Evolutionary conservation across 2,113 vertebrate genomes (phyloP), one percentile per base, ranked within the genome.

Genomic region (Edolisoma coerulescens): DNA sequence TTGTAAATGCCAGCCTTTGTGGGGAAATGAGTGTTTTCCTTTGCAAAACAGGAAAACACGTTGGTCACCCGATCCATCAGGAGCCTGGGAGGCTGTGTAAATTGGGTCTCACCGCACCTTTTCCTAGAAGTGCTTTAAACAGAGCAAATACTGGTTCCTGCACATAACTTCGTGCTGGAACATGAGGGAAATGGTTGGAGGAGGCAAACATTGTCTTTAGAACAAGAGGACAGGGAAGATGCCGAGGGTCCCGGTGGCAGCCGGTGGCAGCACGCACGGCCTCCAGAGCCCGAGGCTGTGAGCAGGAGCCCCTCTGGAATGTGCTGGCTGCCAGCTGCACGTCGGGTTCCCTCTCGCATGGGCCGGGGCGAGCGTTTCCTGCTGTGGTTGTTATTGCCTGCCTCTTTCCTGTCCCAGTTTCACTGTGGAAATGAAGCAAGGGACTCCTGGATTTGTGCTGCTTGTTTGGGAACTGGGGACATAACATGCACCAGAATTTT

Each of bases 1-100:
- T 79, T 95, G 88, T 95, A 69, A 93, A 80, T 85, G 54, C 59
- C 71, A 93, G 56, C 85, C 63, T 93, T 93, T 70, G 87, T 67
- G 21, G 82, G 90, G 90, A 94, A 96, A 93, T 87, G 71, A 90
- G 70, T 90, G 82, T 91, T 95, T 95, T 91, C 84, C 87, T 93
- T 80, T 92, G 75, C 47, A 71, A 85, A 90, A 93, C 82, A 94
- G 78, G 87, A 93, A 84, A 61, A 41, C 22, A 2, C 2, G 0
- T 49, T 68, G 76, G 60, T 78, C 53, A 32, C 56, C 28, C 21
- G 7, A 13, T 47, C 56, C 53, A 75, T 18, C 39, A n/a, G 74
- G 54, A 52, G 37, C 65, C 28, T 41, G 54, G 42, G 45, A 67
- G 54, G 21, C 39, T 88, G 37, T 30, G 63, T 33, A 63, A 85